Evolutionary conservation across 1,140 invertebrate genomes (phyloP), one percentile per base, ranked within the genome.

Genomic region (Drosophila arizonae): DNA sequence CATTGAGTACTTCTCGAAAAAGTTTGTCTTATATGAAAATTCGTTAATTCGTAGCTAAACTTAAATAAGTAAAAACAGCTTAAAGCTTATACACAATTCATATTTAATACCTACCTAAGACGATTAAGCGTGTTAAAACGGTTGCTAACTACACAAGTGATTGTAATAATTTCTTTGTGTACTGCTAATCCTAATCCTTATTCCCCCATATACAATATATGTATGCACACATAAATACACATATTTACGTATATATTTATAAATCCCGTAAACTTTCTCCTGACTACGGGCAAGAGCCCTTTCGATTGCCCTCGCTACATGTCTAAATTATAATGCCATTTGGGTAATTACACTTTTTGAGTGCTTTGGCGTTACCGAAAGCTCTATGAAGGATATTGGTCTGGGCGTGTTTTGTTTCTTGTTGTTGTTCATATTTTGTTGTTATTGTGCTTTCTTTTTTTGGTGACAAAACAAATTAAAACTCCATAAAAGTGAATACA

Each of bases 391-490:
- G 72, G 72, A 79, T 87, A 82, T 87, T 79, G 69, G 76, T 63
- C 66, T 62, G 66, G 67, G 55, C 21, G 28, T 43, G 43, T 64
- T 72, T 68, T 33, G 43, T 64, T 72, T 68, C 26, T 68, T 78
- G 48, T 50, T 50, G 21, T 50, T 50, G 8, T 21, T 28, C 28
- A 28, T 1, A 2, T 21, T 48, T 48, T 48, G 6, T 48, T 48
- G 9, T 48, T 41, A 6, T 41, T 41, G 3, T 41, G 13, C 6
- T 6, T 30, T 30, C 6, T 30, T 2, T 85, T 41, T 79, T 81
- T 55, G 84, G 84, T 77, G 84, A 88, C 84, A 84, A 88, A 88
- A 88, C 84, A 88, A 88, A 88, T 88, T 88, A 88, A 88, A 88
- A 88, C 79, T 88, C 85, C 84, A 88, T 88, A 80, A 88, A 88